These are phyloP conservation scores for Argyrosomus regius DNA, from an alignment of 2,797 vertebrate species.

Conservation along the genomic window DNA sequence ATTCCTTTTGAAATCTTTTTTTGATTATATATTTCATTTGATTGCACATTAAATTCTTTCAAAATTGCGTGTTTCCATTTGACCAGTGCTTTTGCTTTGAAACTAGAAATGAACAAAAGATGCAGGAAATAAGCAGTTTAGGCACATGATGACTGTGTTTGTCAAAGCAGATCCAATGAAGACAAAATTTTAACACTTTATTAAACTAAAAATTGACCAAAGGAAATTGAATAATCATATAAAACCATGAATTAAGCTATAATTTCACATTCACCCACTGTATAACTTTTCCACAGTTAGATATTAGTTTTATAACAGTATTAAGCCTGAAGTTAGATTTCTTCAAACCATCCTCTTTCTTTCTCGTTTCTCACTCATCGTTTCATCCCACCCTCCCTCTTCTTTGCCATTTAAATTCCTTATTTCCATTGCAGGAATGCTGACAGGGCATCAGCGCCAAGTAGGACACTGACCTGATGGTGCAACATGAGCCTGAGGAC, in stretches of 20 bases:
- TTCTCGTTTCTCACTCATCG: background rate
- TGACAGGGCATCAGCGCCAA: slow-evolving; percentile 21
- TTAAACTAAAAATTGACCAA: background rate
- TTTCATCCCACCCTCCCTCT: background rate
- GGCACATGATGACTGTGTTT: background rate
- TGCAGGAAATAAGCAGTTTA: slow-evolving; percentile 6
- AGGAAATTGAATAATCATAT: background rate
- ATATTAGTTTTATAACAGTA: background rate
- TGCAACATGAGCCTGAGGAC: slow-evolving; percentile 27
- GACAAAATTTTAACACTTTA: background rate
- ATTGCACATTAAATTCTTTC: background rate
- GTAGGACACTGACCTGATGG: slow-evolving; percentile 24
- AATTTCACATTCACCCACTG: background rate
- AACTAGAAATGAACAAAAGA: slow-evolving; percentile 11
- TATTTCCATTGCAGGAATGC: slow-evolving; percentile 18
- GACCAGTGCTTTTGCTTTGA: background rate
- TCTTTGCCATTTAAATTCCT: slow-evolving; percentile 1
- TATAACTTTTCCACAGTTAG: background rate
- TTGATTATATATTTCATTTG: slow-evolving; percentile 3
- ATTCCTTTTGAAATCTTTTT: background rate
- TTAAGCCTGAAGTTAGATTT: background rate
- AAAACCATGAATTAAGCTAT: background rate
- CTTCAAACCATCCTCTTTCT: background rate
- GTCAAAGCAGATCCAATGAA: background rate
- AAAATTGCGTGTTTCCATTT: background rate